Conservation (phyloP, 2,797 vertebrate species). For the Sardinella longiceps region DNA sequence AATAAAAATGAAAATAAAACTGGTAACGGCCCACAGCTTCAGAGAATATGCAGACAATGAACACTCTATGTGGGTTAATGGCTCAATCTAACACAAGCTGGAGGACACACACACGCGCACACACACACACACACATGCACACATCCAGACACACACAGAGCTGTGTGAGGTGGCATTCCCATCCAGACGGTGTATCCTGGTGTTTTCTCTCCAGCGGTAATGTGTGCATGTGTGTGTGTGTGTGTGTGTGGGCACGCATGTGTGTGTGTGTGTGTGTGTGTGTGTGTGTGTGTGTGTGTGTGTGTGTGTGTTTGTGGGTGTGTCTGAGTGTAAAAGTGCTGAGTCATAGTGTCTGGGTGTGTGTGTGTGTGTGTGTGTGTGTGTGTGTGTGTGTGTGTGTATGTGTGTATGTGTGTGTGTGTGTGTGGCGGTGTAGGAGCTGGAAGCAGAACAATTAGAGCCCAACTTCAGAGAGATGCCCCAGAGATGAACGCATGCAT, state of each 20-base stretch:
- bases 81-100: conserved; percentile 13
- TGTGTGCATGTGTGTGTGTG: not conserved
- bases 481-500: conserved; percentile 47
- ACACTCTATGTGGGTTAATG: not conserved
- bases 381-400: not conserved
- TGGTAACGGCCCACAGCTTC: not conserved
- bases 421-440: conserved; percentile 19
- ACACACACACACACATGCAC: not conserved
- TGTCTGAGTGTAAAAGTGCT: not conserved
- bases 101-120: not conserved
- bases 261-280: not conserved
- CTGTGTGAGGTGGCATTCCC: conserved; percentile 1
- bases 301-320: not conserved
- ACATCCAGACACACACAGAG: not conserved
- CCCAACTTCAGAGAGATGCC: conserved; percentile 26
- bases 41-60: not conserved
- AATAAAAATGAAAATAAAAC: not conserved
- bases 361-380: not conserved
- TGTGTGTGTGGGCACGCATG: not conserved
- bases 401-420: not conserved
- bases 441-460: conserved; percentile 59
- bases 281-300: not conserved
- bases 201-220: not conserved
- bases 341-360: not conserved
- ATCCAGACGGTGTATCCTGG: conserved; percentile 4